phyloP scores from a whole-genome alignment of 2,113 vertebrate species.

The Stercorarius parasiticus region DNA sequence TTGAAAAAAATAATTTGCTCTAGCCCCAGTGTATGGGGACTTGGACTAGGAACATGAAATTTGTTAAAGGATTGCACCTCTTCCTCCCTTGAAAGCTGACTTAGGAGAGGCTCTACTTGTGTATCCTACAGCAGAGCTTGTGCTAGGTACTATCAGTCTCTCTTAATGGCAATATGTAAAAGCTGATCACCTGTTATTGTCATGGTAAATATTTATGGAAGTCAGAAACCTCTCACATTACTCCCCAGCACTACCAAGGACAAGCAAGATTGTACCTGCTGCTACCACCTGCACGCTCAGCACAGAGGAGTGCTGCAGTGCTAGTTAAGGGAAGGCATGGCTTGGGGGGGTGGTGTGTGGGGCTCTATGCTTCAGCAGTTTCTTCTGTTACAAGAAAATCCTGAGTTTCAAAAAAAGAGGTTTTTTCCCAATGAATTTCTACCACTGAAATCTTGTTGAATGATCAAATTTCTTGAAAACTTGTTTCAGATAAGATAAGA shows the following conservation, averaged over 20 bases:
- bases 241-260: not conserved
- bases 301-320: not conserved
- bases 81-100: not conserved
- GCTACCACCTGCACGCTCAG: not conserved
- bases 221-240: not conserved
- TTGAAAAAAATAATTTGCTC: not conserved
- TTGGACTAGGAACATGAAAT: not conserved
- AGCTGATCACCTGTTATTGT: not conserved
- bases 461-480: not conserved
- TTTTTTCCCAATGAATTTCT: not conserved
- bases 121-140: not conserved
- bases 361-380: not conserved
- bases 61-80: not conserved
- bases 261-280: not conserved
- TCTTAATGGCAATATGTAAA: not conserved
- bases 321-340: not conserved
- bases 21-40: not conserved
- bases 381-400: not conserved
- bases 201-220: not conserved
- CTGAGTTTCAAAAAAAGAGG: not conserved
- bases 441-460: not conserved
- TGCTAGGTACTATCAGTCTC: not conserved
- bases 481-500: not conserved
- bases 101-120: not conserved
- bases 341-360: fast-evolving